phyloP scores from a whole-genome alignment of 2,888 invertebrate genomes.

The Agrotis clavis region DNA sequence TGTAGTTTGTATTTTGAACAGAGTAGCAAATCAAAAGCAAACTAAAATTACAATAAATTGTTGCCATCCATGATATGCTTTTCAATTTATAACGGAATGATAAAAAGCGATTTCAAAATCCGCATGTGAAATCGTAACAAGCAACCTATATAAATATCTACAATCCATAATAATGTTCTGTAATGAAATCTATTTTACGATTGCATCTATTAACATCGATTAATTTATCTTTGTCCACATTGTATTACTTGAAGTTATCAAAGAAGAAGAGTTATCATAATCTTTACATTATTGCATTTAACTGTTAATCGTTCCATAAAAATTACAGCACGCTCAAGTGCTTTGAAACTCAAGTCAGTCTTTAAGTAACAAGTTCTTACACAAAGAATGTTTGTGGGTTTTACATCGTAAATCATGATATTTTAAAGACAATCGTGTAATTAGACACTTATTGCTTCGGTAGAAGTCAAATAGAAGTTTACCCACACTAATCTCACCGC shows the following conservation, averaged over 20 bases:
- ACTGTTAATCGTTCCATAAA: conserved; percentile 62
- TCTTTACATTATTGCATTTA: conserved; percentile 58
- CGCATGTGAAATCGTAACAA: conserved; percentile 74
- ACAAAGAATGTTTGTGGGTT: conserved; percentile 65
- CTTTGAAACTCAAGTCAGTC: conserved; percentile 74
- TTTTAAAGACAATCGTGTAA: conserved; percentile 49
- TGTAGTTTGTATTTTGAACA: conserved; percentile 72
- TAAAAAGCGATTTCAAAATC: conserved; percentile 77
- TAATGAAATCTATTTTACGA: conserved; percentile 63
- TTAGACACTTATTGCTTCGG: conserved; percentile 53
- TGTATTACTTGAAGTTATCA: conserved; percentile 57
- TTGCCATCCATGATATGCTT: conserved; percentile 84
- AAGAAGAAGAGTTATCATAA: conserved; percentile 62
- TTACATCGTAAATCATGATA: conserved; percentile 59
- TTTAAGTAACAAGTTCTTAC: conserved; percentile 73
- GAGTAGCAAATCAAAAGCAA: conserved; percentile 76
- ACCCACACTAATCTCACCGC: conserved; percentile 65
- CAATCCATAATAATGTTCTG: conserved; percentile 67
- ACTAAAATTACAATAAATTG: conserved; percentile 79
- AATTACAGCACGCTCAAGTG: conserved; percentile 61
- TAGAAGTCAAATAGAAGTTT: conserved; percentile 47
- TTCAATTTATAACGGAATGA: conserved; percentile 84
- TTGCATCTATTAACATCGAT: conserved; percentile 71
- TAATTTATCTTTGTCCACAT: conserved; percentile 64
- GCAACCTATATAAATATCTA: conserved; percentile 74